Evolutionary conservation across 2,888 invertebrate species (phyloP).

Genomic region (Zeuzera pyrina): DNA sequence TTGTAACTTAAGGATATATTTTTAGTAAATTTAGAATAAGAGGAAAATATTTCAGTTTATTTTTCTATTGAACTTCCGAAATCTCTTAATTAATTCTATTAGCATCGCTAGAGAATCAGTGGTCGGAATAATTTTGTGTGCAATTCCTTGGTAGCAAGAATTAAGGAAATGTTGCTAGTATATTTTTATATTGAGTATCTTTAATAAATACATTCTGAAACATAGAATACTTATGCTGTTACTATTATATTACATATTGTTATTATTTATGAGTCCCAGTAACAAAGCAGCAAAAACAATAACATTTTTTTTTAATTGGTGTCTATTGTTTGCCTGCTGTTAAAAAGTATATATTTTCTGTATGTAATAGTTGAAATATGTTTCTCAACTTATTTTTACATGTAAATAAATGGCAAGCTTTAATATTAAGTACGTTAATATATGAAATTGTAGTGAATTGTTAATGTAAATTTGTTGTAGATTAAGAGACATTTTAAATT

Average conservation of each 20-base stretch:
- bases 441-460: slow-evolving; percentile 47
- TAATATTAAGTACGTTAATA: slow-evolving; percentile 57
- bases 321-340: too few relatives aligned
- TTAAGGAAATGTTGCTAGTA: too few relatives aligned
- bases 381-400: slow-evolving; percentile 20
- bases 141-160: too few relatives aligned
- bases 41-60: slow-evolving; percentile 34
- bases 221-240: too few relatives aligned
- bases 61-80: slow-evolving; percentile 49
- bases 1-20: slow-evolving; percentile 27
- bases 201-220: too few relatives aligned
- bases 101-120: slow-evolving; percentile 8
- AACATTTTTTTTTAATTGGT: too few relatives aligned
- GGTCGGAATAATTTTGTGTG: too few relatives aligned
- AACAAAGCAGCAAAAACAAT: too few relatives aligned
- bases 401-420: slow-evolving; percentile 53
- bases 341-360: too few relatives aligned
- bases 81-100: slow-evolving; percentile 21
- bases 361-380: slow-evolving; percentile 17
- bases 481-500: slow-evolving; percentile 37
- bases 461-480: slow-evolving; percentile 63
- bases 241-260: too few relatives aligned
- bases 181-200: too few relatives aligned
- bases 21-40: slow-evolving; percentile 20
- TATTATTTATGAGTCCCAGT: too few relatives aligned